These are phyloP conservation scores for Phengaris arion DNA, from an alignment of 2,888 invertebrate genomes.

Conservation along the genomic window DNA sequence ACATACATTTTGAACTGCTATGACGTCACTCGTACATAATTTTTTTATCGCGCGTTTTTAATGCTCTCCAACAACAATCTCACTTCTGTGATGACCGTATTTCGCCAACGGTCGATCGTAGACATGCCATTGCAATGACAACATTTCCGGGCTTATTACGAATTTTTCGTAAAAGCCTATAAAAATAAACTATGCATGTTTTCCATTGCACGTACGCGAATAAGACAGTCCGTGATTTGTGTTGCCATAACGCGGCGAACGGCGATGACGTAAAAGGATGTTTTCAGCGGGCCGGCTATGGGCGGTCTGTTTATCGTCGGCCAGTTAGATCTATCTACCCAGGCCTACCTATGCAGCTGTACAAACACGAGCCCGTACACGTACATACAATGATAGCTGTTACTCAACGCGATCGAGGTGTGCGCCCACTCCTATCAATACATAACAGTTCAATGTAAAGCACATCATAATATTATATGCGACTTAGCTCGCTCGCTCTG, in stretches of 20 bases:
- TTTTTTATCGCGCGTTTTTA: no score
- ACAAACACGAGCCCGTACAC: conserved; percentile 63
- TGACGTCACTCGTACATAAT: no score
- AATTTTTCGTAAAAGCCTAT: no score
- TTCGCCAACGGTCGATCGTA: no score
- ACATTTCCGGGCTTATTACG: no score
- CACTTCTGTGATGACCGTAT: no score
- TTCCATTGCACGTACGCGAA: not conserved
- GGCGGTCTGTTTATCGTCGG: conserved; percentile 77
- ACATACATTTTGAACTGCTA: no score
- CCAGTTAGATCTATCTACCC: conserved; percentile 70
- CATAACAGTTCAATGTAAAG: conserved; percentile 45
- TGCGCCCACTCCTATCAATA: conserved; percentile 49
- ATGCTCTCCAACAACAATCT: no score
- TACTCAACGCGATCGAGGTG: conserved; percentile 50
- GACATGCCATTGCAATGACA: no score
- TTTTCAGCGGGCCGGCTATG: conserved; percentile 73
- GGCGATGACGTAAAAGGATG: conserved; percentile 78
- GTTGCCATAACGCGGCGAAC: conserved; percentile 65
- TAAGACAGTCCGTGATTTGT: conserved; percentile 30
- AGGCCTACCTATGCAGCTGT: conserved; percentile 72
- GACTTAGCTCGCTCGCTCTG: not conserved
- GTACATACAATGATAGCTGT: conserved; percentile 52
- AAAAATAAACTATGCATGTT: not conserved
- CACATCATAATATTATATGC: conserved; percentile 36